phyloP scores from a whole-genome alignment of 2,888 invertebrate species.

The Erebia palarica region DNA sequence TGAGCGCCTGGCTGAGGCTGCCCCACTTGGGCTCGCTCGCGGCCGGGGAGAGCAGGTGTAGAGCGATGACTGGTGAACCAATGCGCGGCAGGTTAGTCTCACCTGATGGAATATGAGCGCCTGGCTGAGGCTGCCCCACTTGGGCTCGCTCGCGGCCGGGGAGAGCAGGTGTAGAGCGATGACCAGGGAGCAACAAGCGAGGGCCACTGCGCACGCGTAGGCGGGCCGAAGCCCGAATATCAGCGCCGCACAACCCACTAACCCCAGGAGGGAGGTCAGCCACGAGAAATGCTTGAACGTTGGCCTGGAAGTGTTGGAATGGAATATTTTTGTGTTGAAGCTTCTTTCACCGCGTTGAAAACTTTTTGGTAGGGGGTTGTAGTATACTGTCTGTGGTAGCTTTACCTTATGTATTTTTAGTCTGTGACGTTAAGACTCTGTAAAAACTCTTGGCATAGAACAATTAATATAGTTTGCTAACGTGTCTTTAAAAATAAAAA shows the following conservation, averaged over 20 bases:
- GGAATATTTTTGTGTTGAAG: too few species aligned
- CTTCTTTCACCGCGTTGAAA: too few species aligned
- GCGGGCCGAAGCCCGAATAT: constrained; percentile 97
- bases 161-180: constrained; percentile 94
- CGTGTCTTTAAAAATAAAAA: too few species aligned
- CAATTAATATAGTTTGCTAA: too few species aligned
- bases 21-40: constrained; percentile 94
- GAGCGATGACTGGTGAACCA: too few species aligned
- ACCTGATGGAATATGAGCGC: constrained; percentile 99
- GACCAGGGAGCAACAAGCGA: constrained; percentile 92
- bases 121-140: constrained; percentile 99
- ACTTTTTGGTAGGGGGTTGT: too few species aligned
- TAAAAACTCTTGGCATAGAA: too few species aligned
- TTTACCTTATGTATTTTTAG: too few species aligned
- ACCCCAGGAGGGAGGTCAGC: constrained; percentile 94
- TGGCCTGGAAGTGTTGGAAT: constrained; percentile 84
- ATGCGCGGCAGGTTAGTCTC: too few species aligned
- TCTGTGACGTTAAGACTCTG: too few species aligned
- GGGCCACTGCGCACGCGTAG: constrained; percentile 93
- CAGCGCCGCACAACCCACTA: constrained; percentile 93
- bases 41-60: constrained; percentile 95
- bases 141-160: constrained; percentile 89
- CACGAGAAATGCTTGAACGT: constrained; percentile 98
- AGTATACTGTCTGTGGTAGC: too few species aligned
- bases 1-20: constrained; percentile 98